Evolutionary conservation across 2,888 invertebrate genomes (phyloP), one percentile per base, ranked within the genome.

Genomic region (Lithophane leautieri): DNA sequence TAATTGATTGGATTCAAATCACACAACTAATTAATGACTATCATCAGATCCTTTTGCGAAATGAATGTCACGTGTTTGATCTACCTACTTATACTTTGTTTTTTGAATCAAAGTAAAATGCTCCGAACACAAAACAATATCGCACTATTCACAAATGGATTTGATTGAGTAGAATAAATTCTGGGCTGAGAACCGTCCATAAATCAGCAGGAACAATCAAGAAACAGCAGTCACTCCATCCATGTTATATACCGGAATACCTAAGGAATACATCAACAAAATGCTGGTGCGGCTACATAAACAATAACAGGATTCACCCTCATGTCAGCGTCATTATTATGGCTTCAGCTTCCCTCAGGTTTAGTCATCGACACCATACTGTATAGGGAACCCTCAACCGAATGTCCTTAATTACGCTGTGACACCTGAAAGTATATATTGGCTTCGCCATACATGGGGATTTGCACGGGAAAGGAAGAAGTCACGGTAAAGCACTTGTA

Each of bases 291-390:
- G 84, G 84, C 84, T 83, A 89, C 78, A 89, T 89, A 90, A 91
- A 89, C 90, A 91, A 92, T 93, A 94, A 94, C 93, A 93, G 93
- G 95, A 94, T 94, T 94, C 95, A 92, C 94, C 94, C 94, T 92
- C 90, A 86, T 86, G 88, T 88, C 89, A 68, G 87, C 88, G 89
- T 88, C 91, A 91, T 89, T 94, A 92, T 90, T 95, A 94, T 90
- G 96, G 96, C 93, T 96, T 96, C 96, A 93, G 92, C 93, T 94
- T 94, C 95, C 96, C 94, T 92, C 89, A 90, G 90, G 90, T 87
- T 90, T 95, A 93, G 95, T 95, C 94, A 95, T 94, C 94, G 96
- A 96, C 92, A 95, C 95, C 95, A 91, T 87, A 85, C 76, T 83
- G 84, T 83, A 81, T n/a, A 93, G 91, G 90, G 91, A 79, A 89